Base-by-base conservation (phyloP, 1,140 invertebrate genomes). In the Plutomurus gul region DNA sequence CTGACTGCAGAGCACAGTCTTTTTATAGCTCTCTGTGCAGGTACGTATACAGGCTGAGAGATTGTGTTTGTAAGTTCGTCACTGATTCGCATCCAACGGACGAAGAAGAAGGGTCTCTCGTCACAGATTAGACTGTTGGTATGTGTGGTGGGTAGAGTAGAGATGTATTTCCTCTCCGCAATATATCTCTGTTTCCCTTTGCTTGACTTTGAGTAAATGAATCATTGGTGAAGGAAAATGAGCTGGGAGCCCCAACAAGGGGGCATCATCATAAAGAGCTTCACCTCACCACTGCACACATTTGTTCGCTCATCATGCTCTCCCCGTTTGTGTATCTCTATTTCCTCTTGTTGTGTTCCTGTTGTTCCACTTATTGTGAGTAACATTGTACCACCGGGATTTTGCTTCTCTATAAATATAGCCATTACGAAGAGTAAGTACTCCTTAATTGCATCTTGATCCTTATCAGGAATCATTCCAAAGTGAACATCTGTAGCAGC, bases 171-270 rank as follows among this genome's bases (percentile, higher is more conserved):
- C n/a, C n/a, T n/a, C n/a, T n/a, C n/a, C n/a, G n/a, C n/a, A n/a
- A n/a, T n/a, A n/a, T 22, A 7, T 51, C 47, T 51, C 20, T 22
- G 25, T 51, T 22, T 51, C 47, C 47, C 18, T 13, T 22, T 51
- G 47, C 25, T 22, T 51, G 47, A 22, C 47, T 51, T 51, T 51
- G 56, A 65, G 56, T 65, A 65, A 65, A 65, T 65, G 56, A 65
- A 65, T 65, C 56, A 65, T 65, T 30, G n/a, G 27, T 16, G 27
- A 13, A 65, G 27, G 56, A 65, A 65, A 65, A 27, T 65, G 56
- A 65, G 51, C 33, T 65, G 13, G 1, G 22, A 65, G 27, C 36
- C 18, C 30, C 27, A 33, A n/a, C 13, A 65, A 65, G 56, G 56
- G n/a, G 56, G 56, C 7, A 65, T 65, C 56, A 33, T 33, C 56